Base-by-base conservation (phyloP, 2,113 vertebrate species). In the Burhinus bistriatus region DNA sequence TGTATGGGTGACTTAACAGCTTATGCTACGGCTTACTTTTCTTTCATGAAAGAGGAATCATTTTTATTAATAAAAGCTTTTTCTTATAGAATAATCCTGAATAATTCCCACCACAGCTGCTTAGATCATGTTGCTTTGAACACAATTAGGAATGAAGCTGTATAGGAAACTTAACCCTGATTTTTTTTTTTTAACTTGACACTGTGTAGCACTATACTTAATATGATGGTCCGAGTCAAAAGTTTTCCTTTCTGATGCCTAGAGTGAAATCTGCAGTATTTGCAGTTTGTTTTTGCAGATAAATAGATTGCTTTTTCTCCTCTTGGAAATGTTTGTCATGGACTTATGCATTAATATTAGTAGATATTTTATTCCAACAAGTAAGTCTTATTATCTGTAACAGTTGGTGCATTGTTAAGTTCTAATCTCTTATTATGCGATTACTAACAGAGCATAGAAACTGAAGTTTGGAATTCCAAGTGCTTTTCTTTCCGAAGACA, bases 21-120 rank as follows among this genome's bases (percentile, higher is more conserved):
- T 95, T 91, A 76, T 69, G 44, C 57, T 84, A 3, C 79, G 61
- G 18, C 38, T 90, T 89, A 20, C 5, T 76, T 87, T 81, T 95
- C 15, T 25, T 61, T 93, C 13, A 21, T 91, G 61, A 61, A 79
- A 89, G 34, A 38, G 19, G 21, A 91, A 38, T 27, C 1, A 6
- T 90, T 96, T 89, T 76, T 92, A 83, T 87, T 87, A 75, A 34
- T 59, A 79, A 78, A 90, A 90, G 15, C 9, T 49, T 75, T 94
- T 93, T 87, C 52, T 84, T 87, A 19, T 69, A 20, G 27, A 76
- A 54, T 73, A 82, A 87, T 92, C 54, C 10, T 32, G 18, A 83
- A 32, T 94, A 54, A 66, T 82, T 96, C 40, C 44, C 9, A 11
- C 52, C 11, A 10, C 14, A 72, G 36, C 44, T 93, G 42, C 57